Base-by-base conservation (phyloP, 1,140 invertebrate genomes). In the Papilio polyxenes region DNA sequence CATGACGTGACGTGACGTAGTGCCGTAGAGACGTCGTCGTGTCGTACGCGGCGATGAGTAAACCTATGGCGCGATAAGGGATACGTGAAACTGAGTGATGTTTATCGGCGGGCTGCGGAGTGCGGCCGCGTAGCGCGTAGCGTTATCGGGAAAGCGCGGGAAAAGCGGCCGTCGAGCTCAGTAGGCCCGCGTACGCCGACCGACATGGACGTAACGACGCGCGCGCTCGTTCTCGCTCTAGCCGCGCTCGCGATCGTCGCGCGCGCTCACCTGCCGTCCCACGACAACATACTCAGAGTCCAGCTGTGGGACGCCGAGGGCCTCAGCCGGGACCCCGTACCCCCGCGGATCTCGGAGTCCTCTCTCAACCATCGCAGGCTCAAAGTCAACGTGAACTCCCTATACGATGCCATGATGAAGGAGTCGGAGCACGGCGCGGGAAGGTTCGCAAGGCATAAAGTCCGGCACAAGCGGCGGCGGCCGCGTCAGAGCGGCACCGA, bases 241-340 rank as follows among this genome's bases (percentile, higher is more conserved):
- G 88, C 87, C 82, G 84, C 88, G 82, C 81, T 92, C 87, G 89
- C 91, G 86, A 80, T 93, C 87, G 87, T 88, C 86, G 90, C 88
- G 85, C 87, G 89, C 86, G 91, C 92, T 84, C 92, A 93, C 85
- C 85, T 92, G 82, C 82, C 90, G 82, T 93, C 93, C 65, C 92
- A 91, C 87, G 92, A 94, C 74, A 94, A 93, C 85, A 93, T 93
- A 85, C 87, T 93, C 15, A 84, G 93, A 83, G 91, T 94, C 89
- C 93, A 94, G 79, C 87, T 94, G 40, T 93, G 92, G 92, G 93
- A 94, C 83, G 92, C 88, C 44, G 93, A 93, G 83, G 93, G 93
- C 1, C 88, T 94, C 37, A 91, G 87, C 80, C 84, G 89, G 78
- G 92, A 93, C 72, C 89, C 91, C 53, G 82, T 90, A 10, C 84